Evolutionary conservation across 2,888 invertebrate genomes (phyloP).

Genomic region (Chouioia cunea): DNA sequence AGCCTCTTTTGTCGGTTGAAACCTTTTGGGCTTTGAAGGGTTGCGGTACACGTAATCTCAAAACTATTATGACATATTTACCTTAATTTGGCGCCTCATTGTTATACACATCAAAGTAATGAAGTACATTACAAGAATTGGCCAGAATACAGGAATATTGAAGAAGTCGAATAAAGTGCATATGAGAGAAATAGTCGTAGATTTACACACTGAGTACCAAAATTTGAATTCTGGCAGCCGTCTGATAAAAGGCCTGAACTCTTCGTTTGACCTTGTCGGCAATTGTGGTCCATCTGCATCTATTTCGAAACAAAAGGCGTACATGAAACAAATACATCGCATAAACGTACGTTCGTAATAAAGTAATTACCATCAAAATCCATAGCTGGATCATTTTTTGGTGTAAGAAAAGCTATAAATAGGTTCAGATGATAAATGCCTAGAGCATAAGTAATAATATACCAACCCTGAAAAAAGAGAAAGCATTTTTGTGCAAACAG

Average conservation of each 20-base stretch:
- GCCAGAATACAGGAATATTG: slow-evolving; percentile 99
- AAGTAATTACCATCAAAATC: slow-evolving; percentile 85
- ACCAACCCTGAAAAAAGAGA: slow-evolving; percentile 87
- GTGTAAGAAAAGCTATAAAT: slow-evolving; percentile 99
- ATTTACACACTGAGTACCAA: slow-evolving; percentile 97
- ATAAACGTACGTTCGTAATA: not conserved
- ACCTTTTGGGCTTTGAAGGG: no score
- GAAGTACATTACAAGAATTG: slow-evolving; percentile 99
- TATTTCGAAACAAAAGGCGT: slow-evolving; percentile 31
- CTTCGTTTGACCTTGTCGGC: slow-evolving; percentile 95
- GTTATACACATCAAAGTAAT: slow-evolving; percentile 98
- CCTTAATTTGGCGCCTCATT: slow-evolving; percentile 99
- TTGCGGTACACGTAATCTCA: not conserved
- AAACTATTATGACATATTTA: slow-evolving; percentile 67
- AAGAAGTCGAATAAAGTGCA: slow-evolving; percentile 98
- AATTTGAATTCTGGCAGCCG: slow-evolving; percentile 99
- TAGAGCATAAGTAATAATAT: slow-evolving; percentile 98
- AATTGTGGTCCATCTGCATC: slow-evolving; percentile 92
- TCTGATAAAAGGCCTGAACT: slow-evolving; percentile 97
- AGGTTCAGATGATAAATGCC: slow-evolving; percentile 99
- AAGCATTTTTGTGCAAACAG: no score
- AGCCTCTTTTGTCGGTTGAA: no score
- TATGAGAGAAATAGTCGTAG: slow-evolving; percentile 87
- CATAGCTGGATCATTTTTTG: slow-evolving; percentile 98
- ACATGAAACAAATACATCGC: not conserved